Evolutionary conservation across 2,113 vertebrate species (phyloP), one percentile per base, ranked within the genome.

Genomic region (Gymnarchus niloticus): DNA sequence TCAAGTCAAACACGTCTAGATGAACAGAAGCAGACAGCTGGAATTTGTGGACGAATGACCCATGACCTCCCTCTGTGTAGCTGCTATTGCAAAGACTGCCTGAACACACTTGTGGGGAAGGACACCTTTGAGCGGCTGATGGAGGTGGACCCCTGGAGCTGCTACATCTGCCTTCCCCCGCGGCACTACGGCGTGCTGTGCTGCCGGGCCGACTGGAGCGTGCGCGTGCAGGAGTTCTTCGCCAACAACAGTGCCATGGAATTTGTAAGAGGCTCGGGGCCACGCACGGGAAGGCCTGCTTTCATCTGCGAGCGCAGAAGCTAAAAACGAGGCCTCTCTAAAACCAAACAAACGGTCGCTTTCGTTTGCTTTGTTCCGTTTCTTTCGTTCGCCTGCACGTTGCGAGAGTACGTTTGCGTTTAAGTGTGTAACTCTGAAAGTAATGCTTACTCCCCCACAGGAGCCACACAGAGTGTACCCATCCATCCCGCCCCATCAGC

Each of bases 71-170:
- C 17, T 56, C 12, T 51, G 2, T 14, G 1, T 89, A 99, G 97
- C 86, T 98, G 97, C 92, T 99, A 96, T 93, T 99, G 98, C 17
- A 97, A 98, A 86, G 97, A 98, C 83, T 99, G 98, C 86, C 82
- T 99, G 90, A 93, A 99, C 3, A 94, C 96, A 86, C 93, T 99
- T 91, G 95, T 99, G 87, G 94, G 95, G 0, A 65, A 90, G 0
- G 97, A 93, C 6, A 96, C 97, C 0, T 97, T 98, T 0, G 92
- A 93, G 0, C 92, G 90, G 0, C 92, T 96, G 0, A 97, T 95
- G 57, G 93, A 95, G 0, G 91, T 97, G 12, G 97, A 98, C 56
- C 97, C 97, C 0, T 99, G 97, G 98, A 96, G 94, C 93, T 99
- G 98, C 92, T 99, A 94, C 92, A 95, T 99, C 90, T 99, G 98